A percentile compares a stretch with the other conserved stretches of the same genome.
Evolutionary conservation across 2,113 vertebrate genomes (phyloP).

Genomic region (Bucco capensis): DNA sequence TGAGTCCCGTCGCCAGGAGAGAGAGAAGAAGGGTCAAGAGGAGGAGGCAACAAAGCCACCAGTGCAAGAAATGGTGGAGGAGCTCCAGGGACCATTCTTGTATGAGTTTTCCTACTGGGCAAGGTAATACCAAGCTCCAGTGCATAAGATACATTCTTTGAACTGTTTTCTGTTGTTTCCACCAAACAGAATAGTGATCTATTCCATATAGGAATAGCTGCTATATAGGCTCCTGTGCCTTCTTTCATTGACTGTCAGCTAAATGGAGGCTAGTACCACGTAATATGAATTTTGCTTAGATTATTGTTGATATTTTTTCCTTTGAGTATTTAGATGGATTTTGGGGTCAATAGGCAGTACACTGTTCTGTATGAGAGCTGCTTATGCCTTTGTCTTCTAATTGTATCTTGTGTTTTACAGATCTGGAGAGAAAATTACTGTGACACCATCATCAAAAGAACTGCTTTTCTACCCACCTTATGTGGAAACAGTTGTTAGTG

Average conservation of each 20-base stretch:
- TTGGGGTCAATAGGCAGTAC: neutral
- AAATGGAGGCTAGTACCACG: neutral
- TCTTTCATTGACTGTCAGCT: neutral
- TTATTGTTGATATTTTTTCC: neutral
- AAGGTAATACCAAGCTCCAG: slow-evolving; percentile 68
- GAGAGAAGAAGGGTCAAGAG: slow-evolving; percentile 78
- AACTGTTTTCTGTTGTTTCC: neutral
- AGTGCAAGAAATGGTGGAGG: slow-evolving; percentile 87
- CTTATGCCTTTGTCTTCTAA: neutral
- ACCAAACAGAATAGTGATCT: too few relatives aligned
- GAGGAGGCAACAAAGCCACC: slow-evolving; percentile 80
- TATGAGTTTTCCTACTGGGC: slow-evolving; percentile 99
- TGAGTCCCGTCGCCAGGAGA: slow-evolving; percentile 83
- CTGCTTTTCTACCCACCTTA: slow-evolving; percentile 94
- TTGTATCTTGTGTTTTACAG: slow-evolving; percentile 59
- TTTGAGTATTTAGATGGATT: neutral
- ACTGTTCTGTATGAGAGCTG: neutral
- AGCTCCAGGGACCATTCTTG: slow-evolving; percentile 87
- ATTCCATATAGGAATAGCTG: neutral
- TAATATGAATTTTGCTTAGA: neutral
- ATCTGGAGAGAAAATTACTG: slow-evolving; percentile 94
- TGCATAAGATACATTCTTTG: neutral
- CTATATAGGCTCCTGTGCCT: neutral
- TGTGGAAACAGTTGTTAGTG: slow-evolving; percentile 89
- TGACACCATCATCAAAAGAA: slow-evolving; percentile 93